A percentile compares a stretch with the other conserved stretches of the same genome.
These are phyloP conservation scores for Regulus satrapa DNA, from an alignment of 2,113 vertebrate genomes.

Conservation along the genomic window DNA sequence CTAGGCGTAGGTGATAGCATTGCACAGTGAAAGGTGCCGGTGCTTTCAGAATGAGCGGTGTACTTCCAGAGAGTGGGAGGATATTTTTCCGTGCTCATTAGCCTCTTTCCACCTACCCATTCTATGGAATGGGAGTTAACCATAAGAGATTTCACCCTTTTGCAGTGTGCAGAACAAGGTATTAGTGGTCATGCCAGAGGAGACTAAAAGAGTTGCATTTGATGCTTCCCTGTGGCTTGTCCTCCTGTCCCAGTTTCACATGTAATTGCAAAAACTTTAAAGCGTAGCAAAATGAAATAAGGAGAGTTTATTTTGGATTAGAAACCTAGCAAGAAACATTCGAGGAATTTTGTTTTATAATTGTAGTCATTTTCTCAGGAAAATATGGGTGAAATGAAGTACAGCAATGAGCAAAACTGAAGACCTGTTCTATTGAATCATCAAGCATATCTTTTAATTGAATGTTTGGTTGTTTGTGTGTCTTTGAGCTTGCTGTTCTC, in stretches of 20 bases:
- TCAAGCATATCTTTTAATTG: background rate
- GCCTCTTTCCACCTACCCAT: background rate
- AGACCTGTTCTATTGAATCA: background rate
- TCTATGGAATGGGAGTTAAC: background rate
- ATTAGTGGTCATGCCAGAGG: background rate
- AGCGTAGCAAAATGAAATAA: background rate
- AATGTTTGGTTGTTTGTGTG: fast-evolving
- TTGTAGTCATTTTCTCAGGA: background rate
- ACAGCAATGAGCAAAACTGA: background rate
- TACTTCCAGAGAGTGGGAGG: background rate
- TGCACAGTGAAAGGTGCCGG: background rate
- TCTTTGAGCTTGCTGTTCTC: background rate
- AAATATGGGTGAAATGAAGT: background rate
- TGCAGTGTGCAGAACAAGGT: background rate
- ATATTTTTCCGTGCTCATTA: background rate
- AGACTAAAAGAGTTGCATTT: background rate
- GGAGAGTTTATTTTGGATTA: background rate
- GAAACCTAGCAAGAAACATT: background rate
- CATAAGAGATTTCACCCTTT: background rate
- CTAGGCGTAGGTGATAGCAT: background rate
- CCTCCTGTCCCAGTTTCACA: background rate
- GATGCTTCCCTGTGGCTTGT: background rate
- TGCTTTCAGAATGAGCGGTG: background rate
- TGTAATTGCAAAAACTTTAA: background rate
- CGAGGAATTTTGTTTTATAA: background rate